These are phyloP conservation scores for Sebastes dallii DNA, from an alignment of 2,797 vertebrate genomes.

Conservation along the genomic window DNA sequence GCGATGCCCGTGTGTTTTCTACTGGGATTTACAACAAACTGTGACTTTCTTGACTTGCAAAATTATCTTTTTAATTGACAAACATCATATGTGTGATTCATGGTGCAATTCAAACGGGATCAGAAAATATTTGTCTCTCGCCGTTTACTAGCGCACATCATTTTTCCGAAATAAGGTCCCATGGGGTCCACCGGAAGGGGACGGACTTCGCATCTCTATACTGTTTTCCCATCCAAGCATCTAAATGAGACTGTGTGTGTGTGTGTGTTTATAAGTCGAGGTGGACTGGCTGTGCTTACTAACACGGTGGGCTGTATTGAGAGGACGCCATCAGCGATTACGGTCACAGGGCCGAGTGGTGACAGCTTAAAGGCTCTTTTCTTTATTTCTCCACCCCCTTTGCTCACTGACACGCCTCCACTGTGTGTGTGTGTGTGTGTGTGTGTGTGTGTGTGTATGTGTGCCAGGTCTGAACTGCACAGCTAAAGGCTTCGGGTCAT, in stretches of 20 bases:
- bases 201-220: not conserved
- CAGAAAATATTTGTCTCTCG: no score
- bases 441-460: slow-evolving; percentile 45
- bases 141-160: no score
- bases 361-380: slow-evolving; percentile 72
- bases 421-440: not conserved
- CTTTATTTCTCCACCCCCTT: slow-evolving; percentile 63
- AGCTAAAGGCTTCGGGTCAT: slow-evolving; percentile 64
- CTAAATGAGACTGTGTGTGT: slow-evolving; percentile 17
- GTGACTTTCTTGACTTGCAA: no score
- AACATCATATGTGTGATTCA: no score
- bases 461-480: slow-evolving; percentile 55
- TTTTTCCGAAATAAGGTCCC: no score
- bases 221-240: slow-evolving; percentile 1
- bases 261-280: slow-evolving; percentile 42
- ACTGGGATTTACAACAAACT: no score
- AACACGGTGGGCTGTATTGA: slow-evolving; percentile 65
- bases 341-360: slow-evolving; percentile 59
- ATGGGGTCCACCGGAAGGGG: no score
- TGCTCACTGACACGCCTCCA: slow-evolving; percentile 56
- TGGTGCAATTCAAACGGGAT: no score
- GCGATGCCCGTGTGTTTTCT: no score
- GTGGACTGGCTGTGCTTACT: slow-evolving; percentile 58
- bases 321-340: slow-evolving; percentile 67
- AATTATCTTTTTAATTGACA: no score